A percentile compares a stretch with the other conserved stretches of the same genome.
These are phyloP conservation scores for Catonia carolina DNA, from an alignment of 2,888 invertebrate species.

Conservation along the genomic window DNA sequence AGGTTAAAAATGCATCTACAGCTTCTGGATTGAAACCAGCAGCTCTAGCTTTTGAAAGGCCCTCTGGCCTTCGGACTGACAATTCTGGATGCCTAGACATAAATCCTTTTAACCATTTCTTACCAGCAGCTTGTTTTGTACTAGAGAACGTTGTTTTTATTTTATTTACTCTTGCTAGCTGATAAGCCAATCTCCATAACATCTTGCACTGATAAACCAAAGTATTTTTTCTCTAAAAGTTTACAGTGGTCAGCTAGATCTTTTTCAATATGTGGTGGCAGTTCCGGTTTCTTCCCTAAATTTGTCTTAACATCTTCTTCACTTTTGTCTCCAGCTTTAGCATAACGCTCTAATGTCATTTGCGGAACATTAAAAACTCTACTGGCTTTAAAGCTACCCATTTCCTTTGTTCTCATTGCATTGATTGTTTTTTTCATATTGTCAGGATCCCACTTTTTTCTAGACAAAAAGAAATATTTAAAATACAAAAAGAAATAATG, in stretches of 20 bases:
- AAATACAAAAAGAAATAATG: too few relatives aligned
- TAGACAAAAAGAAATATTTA: too few relatives aligned
- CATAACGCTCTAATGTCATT: constrained; percentile 12
- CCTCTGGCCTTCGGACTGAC: constrained; percentile 23
- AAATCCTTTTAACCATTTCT: constrained; percentile 21
- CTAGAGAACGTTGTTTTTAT: background rate
- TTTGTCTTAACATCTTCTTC: constrained; percentile 1
- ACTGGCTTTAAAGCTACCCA: constrained; percentile 16
- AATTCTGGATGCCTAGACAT: constrained; percentile 22
- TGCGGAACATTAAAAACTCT: constrained; percentile 16
- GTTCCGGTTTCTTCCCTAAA: constrained; percentile 13
- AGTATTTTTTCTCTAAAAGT: constrained; percentile 17
- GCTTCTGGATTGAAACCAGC: constrained; percentile 21
- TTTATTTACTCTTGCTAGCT: constrained; percentile 11
- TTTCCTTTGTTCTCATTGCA: constrained; percentile 12
- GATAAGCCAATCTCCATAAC: constrained; percentile 9
- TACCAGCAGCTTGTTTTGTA: constrained; percentile 5
- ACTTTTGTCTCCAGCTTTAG: constrained; percentile 1
- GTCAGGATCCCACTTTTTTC: constrained; percentile 13
- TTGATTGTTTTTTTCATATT: constrained; percentile 16
- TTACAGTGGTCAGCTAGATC: constrained; percentile 15
- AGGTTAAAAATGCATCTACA: constrained; percentile 24
- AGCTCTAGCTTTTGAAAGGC: constrained; percentile 22
- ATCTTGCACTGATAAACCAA: constrained; percentile 17
- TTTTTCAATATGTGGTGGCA: constrained; percentile 12